Percentiles rank a stretch among this genome's conserved stretches.
Evolutionary conservation across 2,113 vertebrate species (phyloP).

Genomic region (Gobio gobio): DNA sequence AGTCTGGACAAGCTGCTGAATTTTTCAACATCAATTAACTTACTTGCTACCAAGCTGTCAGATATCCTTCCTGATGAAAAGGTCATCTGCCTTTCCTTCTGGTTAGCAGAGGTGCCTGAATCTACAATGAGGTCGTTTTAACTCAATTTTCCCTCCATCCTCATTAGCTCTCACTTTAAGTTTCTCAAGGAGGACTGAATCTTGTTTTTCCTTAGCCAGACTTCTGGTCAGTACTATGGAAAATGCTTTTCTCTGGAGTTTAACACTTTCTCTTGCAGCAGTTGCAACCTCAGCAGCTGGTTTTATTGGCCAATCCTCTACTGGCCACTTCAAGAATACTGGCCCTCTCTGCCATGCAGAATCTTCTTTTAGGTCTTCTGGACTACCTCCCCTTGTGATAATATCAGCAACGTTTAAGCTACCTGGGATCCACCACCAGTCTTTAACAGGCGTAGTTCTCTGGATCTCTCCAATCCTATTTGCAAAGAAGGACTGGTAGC

Average conservation of each 20-base stretch:
- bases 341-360: slow-evolving; percentile 49
- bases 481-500: slow-evolving; percentile 23
- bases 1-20: slow-evolving; percentile 45
- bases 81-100: neutral
- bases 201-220: neutral
- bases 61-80: neutral
- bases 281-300: slow-evolving; percentile 44
- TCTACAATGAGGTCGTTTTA: neutral
- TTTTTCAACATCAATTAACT: neutral
- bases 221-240: slow-evolving; percentile 20
- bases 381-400: slow-evolving; percentile 36
- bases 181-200: neutral
- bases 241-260: slow-evolving; percentile 42
- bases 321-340: slow-evolving; percentile 26
- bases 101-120: neutral
- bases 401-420: slow-evolving; percentile 37
- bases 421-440: slow-evolving; percentile 56
- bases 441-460: slow-evolving; percentile 19
- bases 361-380: slow-evolving; percentile 11
- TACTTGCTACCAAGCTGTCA: neutral
- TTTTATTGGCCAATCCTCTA: slow-evolving; percentile 45
- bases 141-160: no score
- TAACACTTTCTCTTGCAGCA: slow-evolving; percentile 34
- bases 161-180: neutral
- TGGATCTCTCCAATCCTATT: slow-evolving; percentile 38